Conservation (phyloP, 2,888 invertebrate genomes). For the Helobdella robusta region DNA sequence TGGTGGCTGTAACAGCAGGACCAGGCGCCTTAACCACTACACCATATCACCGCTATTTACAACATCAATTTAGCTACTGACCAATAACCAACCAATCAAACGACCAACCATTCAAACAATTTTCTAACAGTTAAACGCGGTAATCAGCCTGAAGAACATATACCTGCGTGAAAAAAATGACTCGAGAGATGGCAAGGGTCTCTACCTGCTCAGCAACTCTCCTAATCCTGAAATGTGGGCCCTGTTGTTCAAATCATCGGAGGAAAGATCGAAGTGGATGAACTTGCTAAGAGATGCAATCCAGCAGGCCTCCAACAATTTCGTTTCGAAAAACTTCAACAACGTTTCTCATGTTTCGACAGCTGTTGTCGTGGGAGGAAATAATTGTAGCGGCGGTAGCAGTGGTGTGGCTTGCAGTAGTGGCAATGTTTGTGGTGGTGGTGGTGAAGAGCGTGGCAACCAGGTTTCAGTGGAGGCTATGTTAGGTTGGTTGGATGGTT, state of each 20-base stretch:
- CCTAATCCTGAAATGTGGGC: conserved; percentile 91
- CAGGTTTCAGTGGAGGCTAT: not conserved
- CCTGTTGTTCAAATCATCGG: conserved; percentile 71
- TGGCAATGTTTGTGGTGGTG: not conserved
- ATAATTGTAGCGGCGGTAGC: too few species aligned
- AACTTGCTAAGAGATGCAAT: conserved; percentile 73
- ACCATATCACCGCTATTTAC: too few species aligned
- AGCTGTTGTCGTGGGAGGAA: too few species aligned
- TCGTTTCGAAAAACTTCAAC: too few species aligned
- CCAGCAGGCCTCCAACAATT: conserved; percentile 51
- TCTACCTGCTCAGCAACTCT: conserved; percentile 78
- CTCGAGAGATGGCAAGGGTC: conserved; percentile 67
- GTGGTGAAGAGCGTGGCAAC: not conserved
- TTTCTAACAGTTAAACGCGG: conserved; percentile 5
- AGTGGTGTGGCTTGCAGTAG: not conserved
- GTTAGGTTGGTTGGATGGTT: not conserved
- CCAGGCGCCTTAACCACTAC: too few species aligned
- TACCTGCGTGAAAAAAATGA: conserved; percentile 88
- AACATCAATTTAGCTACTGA: too few species aligned
- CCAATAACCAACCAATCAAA: too few species aligned
- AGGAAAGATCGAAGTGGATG: conserved; percentile 82
- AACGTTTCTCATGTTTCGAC: too few species aligned
- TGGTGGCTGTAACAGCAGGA: too few species aligned
- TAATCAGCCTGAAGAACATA: conserved; percentile 47
- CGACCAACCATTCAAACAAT: too few species aligned